Evolutionary conservation across 2,888 invertebrate genomes (phyloP), one percentile per base, ranked within the genome.

Genomic region (Glomeris marginata): DNA sequence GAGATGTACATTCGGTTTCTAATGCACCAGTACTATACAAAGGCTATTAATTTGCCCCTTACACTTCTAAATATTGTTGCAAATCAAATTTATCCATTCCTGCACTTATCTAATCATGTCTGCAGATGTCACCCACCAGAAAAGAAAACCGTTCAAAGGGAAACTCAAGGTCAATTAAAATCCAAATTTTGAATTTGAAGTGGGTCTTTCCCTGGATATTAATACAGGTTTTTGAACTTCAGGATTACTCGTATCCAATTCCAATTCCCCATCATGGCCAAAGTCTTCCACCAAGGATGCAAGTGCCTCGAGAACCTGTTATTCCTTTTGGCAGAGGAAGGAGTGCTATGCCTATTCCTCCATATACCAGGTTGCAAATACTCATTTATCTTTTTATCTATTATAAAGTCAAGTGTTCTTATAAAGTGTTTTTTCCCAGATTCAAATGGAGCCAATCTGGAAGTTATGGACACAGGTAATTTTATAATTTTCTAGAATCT

Each of bases 391-490:
- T 10, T 11, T 28, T 44, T 10, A 10, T 11, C n/a, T n/a, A n/a
- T n/a, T n/a, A n/a, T n/a, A n/a, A n/a, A n/a, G n/a, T n/a, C n/a
- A n/a, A n/a, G n/a, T n/a, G n/a, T n/a, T n/a, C n/a, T n/a, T n/a
- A n/a, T n/a, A n/a, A n/a, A n/a, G n/a, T n/a, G n/a, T n/a, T n/a
- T 35, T 49, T 37, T 3, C 45, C 52, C 35, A 43, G 41, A 16
- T 16, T 52, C 11, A 52, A 52, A 45, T 52, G 52, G 52, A 21
- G 42, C 41, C 45, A 38, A 35, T 41, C 28, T 28, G 28, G 28
- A 28, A 28, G 8, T 28, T 28, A 28, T 8, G 28, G 28, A 28
- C 28, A 28, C 28, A 3, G 28, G 28, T 28, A 28, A n/a, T n/a
- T n/a, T n/a, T n/a, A n/a, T n/a, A n/a, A n/a, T n/a, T n/a, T n/a